Percentiles rank a stretch among this genome's conserved stretches.
Conservation (phyloP, 1,140 invertebrate species). For the Cataglyphis hispanica region DNA sequence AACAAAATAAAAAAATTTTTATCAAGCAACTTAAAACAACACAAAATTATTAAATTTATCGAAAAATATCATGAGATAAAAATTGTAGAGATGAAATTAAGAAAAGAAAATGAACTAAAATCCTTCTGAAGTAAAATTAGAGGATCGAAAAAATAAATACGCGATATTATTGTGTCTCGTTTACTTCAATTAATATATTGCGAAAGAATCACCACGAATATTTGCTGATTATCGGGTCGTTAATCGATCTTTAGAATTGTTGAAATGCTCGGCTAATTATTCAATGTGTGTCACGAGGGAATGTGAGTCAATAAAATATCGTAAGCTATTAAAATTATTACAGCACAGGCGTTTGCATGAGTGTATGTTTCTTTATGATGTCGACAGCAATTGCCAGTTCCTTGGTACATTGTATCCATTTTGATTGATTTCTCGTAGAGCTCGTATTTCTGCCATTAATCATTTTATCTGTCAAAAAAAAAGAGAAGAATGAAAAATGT, state of each 20-base stretch:
- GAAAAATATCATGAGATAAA: no score
- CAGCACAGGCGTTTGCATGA: not conserved
- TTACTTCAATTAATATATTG: no score
- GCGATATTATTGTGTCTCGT: no score
- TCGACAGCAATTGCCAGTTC: not conserved
- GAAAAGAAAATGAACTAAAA: no score
- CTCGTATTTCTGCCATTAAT: not conserved
- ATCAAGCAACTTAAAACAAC: no score
- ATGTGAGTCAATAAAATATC: not conserved
- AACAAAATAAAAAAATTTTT: no score
- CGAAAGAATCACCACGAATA: not conserved
- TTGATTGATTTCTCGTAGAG: not conserved
- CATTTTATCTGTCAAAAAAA: not conserved
- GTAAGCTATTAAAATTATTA: constrained; percentile 13
- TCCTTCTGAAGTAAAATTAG: no score
- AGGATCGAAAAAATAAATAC: no score
- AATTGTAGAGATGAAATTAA: no score
- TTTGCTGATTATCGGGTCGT: constrained; percentile 2
- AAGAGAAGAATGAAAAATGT: not conserved
- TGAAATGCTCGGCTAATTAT: constrained; percentile 20
- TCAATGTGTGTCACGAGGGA: not conserved
- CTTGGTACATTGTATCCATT: not conserved
- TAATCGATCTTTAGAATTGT: constrained; percentile 30
- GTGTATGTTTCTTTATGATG: not conserved
- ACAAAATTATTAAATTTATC: no score